Evolutionary conservation across 2,797 vertebrate genomes (phyloP).

Genomic region (Onychomys torridus): DNA sequence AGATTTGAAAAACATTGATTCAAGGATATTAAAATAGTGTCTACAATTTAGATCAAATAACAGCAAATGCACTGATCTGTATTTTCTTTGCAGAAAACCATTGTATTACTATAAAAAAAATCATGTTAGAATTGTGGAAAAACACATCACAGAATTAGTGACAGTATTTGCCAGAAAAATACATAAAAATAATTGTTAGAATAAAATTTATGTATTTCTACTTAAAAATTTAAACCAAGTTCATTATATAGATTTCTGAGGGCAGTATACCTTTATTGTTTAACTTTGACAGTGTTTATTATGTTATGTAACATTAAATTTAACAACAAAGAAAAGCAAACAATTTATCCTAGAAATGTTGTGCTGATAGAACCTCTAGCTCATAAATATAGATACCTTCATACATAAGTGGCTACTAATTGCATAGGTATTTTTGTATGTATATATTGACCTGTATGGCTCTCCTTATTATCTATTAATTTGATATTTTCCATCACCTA

Average conservation of each 20-base stretch:
- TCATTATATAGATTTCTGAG: not conserved
- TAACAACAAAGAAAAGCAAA: not conserved
- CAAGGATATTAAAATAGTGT: not conserved
- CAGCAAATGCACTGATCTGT: not conserved
- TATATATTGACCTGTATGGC: not conserved
- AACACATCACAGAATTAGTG: not conserved
- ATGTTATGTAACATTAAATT: not conserved
- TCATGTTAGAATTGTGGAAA: not conserved
- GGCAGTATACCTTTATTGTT: not conserved
- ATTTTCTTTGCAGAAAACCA: not conserved
- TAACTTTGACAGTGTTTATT: not conserved
- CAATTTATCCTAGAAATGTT: not conserved
- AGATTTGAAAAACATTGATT: conserved; percentile 4
- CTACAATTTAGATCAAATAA: conserved; percentile 17
- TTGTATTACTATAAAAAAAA: not conserved
- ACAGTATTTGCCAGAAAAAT: not conserved
- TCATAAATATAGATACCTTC: not conserved
- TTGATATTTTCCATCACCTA: not conserved
- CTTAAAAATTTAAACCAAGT: not conserved
- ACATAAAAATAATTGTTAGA: not conserved
- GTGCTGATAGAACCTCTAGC: not conserved
- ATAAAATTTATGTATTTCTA: not conserved
- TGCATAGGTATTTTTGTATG: not conserved
- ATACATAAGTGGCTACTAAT: not conserved
- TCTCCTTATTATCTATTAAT: not conserved